A percentile compares a stretch with the other conserved stretches of the same genome.
Conservation (phyloP, 1,140 invertebrate genomes). For the Megathymus violae region DNA sequence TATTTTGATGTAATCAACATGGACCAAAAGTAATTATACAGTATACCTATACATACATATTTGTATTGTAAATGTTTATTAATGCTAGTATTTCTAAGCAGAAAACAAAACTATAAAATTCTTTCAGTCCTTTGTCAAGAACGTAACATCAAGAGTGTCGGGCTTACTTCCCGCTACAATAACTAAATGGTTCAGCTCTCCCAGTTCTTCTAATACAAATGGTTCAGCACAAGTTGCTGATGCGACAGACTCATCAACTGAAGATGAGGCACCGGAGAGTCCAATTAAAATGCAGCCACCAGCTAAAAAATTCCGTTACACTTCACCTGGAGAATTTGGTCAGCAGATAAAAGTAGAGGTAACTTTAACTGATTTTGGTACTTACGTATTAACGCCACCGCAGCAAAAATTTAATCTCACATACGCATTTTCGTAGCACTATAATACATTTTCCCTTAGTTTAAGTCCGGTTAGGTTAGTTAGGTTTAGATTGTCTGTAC, state of each 20-base stretch:
- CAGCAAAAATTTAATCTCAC: no score
- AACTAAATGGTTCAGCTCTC: constrained; percentile 80
- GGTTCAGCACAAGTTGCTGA: constrained; percentile 60
- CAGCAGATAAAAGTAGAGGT: constrained; percentile 46
- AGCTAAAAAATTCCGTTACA: constrained; percentile 69
- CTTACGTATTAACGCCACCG: no score
- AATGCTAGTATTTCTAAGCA: no score
- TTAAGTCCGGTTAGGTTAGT: no score
- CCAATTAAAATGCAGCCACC: constrained; percentile 71
- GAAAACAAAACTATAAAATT: constrained; percentile 35
- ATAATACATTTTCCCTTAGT: no score
- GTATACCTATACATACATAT: no score
- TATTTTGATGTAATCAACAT: no score
- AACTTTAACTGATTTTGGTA: constrained; percentile 36
- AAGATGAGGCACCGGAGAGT: constrained; percentile 71
- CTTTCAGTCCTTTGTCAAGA: constrained; percentile 82
- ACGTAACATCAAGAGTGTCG: constrained; percentile 77
- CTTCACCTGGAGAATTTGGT: constrained; percentile 41
- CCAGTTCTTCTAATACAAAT: constrained; percentile 55
- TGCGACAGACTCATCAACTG: constrained; percentile 72
- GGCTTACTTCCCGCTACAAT: constrained; percentile 76
- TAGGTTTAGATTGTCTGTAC: no score
- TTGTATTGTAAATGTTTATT: no score
- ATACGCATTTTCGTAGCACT: no score
- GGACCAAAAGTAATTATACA: no score